Base-by-base conservation (phyloP, 2,888 invertebrate genomes). In the Cheilosia grossa region DNA sequence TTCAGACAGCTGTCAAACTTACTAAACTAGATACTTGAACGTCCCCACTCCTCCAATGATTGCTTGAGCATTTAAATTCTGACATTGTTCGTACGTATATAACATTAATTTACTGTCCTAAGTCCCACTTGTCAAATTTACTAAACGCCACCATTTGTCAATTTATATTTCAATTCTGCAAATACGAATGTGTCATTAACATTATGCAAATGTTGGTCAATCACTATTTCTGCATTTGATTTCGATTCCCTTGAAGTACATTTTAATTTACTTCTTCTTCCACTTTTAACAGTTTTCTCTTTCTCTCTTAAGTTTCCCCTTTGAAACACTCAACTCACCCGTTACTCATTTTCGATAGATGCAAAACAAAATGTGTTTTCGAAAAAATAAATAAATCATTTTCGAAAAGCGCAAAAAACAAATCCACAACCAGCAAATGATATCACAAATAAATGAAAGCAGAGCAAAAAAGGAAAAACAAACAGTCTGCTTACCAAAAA, bases 331-430 rank as follows among this genome's bases (percentile, higher is more conserved):
- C n/a, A 24, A 7, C 13, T 27, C 15, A 27, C 6, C 4, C 13
- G 17, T 37, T 13, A 19, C 37, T 7, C 21, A 15, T n/a, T 3
- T 59, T 70, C 70, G 70, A 49, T 49, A 37, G 24, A 27, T 5
- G 7, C 19, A 7, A 33, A 37, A 30, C 30, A 10, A 37, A 37
- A 37, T 13, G 3, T 13, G 10, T 37, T 37, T 80, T 67, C 66
- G 66, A 74, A 81, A 37, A 66, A 80, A 72, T 51, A 75, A 63
- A 21, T 73, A 66, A 80, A 73, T 61, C 67, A 74, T 30, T 7
- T 81, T 63, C 69, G 77, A 75, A 74, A 74, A 54, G 53, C 30
- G 9, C 33, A 33, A 33, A 33, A 53, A 56, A 53, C n/a, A 64
- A 56, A 19, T 17, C 4, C n/a, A 61, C 33, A 40, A 9, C 73